A percentile compares a stretch with the other conserved stretches of the same genome.
phyloP scores from a whole-genome alignment of 2,113 vertebrate genomes.

The Cercopithecus mona region DNA sequence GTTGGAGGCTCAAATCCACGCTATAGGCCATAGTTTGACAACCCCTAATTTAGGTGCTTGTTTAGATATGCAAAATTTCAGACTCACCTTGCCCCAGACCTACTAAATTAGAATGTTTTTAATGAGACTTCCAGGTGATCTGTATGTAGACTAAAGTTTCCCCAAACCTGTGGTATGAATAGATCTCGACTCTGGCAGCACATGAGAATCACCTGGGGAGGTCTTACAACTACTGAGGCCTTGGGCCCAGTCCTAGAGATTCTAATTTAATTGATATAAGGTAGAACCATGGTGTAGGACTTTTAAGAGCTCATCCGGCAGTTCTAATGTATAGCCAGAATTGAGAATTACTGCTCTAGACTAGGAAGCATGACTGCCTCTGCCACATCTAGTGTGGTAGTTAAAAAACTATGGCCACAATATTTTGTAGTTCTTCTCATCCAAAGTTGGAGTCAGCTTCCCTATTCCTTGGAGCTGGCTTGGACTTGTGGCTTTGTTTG shows the following conservation, averaged over 20 bases:
- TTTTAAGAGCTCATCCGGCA: neutral
- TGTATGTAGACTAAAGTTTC: neutral
- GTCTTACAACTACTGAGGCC: neutral
- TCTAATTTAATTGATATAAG: neutral
- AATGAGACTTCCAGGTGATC: neutral
- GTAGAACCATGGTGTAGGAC: neutral
- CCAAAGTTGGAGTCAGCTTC: neutral
- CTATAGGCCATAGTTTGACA: neutral
- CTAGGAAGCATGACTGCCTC: neutral
- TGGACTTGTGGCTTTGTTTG: neutral
- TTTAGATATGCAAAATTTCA: slow-evolving; percentile 10
- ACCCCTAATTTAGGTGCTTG: neutral
- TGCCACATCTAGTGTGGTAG: neutral
- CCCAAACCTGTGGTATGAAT: neutral
- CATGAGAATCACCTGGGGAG: neutral
- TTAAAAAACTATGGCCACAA: neutral
- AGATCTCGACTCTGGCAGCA: neutral
- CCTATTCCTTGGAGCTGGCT: neutral
- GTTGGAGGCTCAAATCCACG: neutral
- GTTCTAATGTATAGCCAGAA: neutral
- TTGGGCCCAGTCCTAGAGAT: neutral
- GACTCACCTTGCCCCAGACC: neutral
- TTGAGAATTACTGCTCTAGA: neutral
- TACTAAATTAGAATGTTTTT: neutral
- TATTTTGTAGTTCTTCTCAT: neutral